Evolutionary conservation across 2,888 invertebrate species (phyloP), one percentile per base, ranked within the genome.

Genomic region (Ephialtes manifestator): DNA sequence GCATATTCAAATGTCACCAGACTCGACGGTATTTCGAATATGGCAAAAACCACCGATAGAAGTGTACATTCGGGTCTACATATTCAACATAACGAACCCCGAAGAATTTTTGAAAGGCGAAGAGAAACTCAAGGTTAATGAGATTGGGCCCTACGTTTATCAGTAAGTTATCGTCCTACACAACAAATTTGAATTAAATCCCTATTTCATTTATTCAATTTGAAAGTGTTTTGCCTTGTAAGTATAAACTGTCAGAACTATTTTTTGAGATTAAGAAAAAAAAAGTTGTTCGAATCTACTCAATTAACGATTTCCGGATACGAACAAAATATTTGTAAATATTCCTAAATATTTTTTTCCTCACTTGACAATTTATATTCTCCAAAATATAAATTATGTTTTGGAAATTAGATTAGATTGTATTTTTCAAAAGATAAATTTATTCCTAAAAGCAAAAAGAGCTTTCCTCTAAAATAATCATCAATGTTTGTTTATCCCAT

Each of bases 111-210:
- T 96, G 46, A 94, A 94, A 0, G 97, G 97, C 0, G 96, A 96
- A 85, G 93, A 94, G 76, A 97, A 97, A 88, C 93, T 98, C 60
- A 96, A 95, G 87, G 88, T 98, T 3, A 91, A 96, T 71, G 96
- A 98, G 94, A 93, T 97, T 24, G 98, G 98, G 0, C 98, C 98
- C 0, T 98, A 97, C 91, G 96, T 97, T 20, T 98, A 97, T 94
- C 96, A 96, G 97, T 97, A 94, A 95, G 96, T 72, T 28, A 13
- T 65, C 15, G 11, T 46, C 24, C 53, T 72, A 72, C 13, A 18
- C 4, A 39, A n/a, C 18, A 51, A n/a, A n/a, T 51, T 51, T 2
- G 4, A 2, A 51, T 51, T 51, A n/a, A 51, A n/a, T 51, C n/a
- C n/a, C 51, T 7, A 8, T 39, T 39, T 2, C 39, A 10, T 39